Evolutionary conservation across 2,797 vertebrate species (phyloP).

Genomic region (Varecia variegata): DNA sequence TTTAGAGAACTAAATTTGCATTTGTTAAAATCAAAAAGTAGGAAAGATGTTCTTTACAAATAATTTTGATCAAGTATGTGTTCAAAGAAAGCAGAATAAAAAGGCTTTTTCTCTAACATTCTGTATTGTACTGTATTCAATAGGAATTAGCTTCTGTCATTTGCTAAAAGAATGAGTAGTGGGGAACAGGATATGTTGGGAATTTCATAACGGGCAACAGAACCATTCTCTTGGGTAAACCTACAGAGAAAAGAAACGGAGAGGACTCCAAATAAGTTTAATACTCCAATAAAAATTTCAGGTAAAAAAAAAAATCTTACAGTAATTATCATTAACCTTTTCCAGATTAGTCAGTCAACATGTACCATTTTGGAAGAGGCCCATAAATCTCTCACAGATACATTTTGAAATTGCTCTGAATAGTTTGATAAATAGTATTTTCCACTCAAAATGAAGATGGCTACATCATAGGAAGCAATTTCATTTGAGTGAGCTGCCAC

Average conservation of each 20-base stretch:
- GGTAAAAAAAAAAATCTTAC: slow-evolving; percentile 78
- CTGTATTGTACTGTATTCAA: slow-evolving; percentile 86
- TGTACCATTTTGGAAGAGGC: slow-evolving; percentile 64
- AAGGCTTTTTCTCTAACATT: slow-evolving; percentile 89
- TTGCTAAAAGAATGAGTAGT: slow-evolving; percentile 99
- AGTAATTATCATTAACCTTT: slow-evolving; percentile 83
- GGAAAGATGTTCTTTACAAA: slow-evolving; percentile 93
- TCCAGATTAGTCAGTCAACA: slow-evolving; percentile 84
- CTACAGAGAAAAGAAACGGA: slow-evolving; percentile 96
- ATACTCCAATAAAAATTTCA: slow-evolving; percentile 83
- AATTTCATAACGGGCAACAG: slow-evolving; percentile 99
- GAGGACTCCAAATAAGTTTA: slow-evolving; percentile 95
- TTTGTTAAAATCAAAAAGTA: slow-evolving; percentile 91
- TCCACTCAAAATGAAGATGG: slow-evolving; percentile 49
- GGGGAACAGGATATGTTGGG: slow-evolving; percentile 97
- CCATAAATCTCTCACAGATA: slow-evolving; percentile 32
- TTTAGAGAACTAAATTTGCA: slow-evolving; percentile 95
- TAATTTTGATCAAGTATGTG: slow-evolving; percentile 90
- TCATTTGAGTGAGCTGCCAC: slow-evolving; percentile 32
- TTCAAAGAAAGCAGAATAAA: slow-evolving; percentile 89
- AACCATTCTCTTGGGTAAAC: slow-evolving; percentile 99
- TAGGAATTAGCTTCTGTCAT: slow-evolving; percentile 87
- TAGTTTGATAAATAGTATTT: slow-evolving; percentile 40
- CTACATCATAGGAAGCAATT: neutral
- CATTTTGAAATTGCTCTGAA: slow-evolving; percentile 47